Evolutionary conservation across 2,113 vertebrate species (phyloP).

Genomic region (Gallinago media): DNA sequence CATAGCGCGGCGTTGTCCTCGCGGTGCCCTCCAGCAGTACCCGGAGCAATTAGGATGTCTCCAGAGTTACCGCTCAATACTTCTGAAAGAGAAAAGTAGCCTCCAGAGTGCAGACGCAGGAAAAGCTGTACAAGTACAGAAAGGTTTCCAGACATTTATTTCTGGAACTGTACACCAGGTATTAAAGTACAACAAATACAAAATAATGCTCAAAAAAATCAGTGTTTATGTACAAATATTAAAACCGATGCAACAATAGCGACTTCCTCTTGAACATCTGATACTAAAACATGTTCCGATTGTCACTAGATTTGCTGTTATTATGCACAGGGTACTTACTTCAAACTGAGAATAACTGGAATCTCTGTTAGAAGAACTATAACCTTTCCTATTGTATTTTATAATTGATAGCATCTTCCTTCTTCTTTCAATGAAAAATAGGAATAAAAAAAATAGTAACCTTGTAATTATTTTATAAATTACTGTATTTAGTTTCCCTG

Average conservation of each 20-base stretch:
- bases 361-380: slow-evolving; percentile 66
- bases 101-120: not conserved
- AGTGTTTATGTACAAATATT: slow-evolving; percentile 97
- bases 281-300: slow-evolving; percentile 91
- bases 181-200: slow-evolving; percentile 99
- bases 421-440: slow-evolving; percentile 70
- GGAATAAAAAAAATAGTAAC: slow-evolving; percentile 62
- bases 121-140: slow-evolving; percentile 66
- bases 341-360: slow-evolving; percentile 61
- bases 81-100: not conserved
- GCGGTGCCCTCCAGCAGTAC: fast-evolving
- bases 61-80: not conserved
- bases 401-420: slow-evolving; percentile 65
- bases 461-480: slow-evolving; percentile 72
- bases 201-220: slow-evolving; percentile 96
- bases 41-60: fast-evolving
- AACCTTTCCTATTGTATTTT: slow-evolving; percentile 56
- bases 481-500: slow-evolving; percentile 59
- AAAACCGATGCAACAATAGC: slow-evolving; percentile 90
- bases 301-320: slow-evolving; percentile 87
- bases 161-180: slow-evolving; percentile 97
- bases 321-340: slow-evolving; percentile 60
- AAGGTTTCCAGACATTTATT: slow-evolving; percentile 97
- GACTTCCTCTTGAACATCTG: slow-evolving; percentile 90
- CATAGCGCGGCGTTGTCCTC: fast-evolving